A percentile compares a stretch with the other conserved stretches of the same genome.
These are phyloP conservation scores for Nixonia krombeini DNA, from an alignment of 1,140 invertebrate genomes.

Conservation along the genomic window DNA sequence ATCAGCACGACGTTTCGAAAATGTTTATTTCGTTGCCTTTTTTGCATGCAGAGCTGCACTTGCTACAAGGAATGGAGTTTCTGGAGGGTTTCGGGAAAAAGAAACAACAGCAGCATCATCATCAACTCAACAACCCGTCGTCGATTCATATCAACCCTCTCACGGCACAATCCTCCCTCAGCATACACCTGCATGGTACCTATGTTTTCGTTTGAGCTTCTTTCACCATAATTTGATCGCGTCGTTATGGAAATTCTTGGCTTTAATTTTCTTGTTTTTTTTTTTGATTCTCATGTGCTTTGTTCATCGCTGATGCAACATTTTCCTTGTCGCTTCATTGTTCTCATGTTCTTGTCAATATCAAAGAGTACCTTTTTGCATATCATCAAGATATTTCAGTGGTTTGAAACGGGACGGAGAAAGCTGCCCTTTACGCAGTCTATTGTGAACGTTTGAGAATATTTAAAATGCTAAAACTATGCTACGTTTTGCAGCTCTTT, in stretches of 20 bases:
- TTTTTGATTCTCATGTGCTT: slow-evolving; percentile 11
- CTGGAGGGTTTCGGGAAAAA: slow-evolving; percentile 70
- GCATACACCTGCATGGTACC: slow-evolving; percentile 91
- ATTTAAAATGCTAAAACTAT: too few relatives aligned
- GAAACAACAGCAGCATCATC: slow-evolving; percentile 58
- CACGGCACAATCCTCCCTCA: slow-evolving; percentile 85
- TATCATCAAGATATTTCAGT: too few relatives aligned
- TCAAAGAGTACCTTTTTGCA: too few relatives aligned
- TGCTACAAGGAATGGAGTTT: slow-evolving; percentile 71
- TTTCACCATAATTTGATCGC: slow-evolving; percentile 48
- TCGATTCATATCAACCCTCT: slow-evolving; percentile 70
- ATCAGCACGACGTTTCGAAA: slow-evolving; percentile 7
- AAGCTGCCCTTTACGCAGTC: too few relatives aligned
- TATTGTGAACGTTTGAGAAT: too few relatives aligned
- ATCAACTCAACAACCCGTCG: slow-evolving; percentile 55
- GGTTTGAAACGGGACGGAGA: too few relatives aligned
- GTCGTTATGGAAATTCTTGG: too few relatives aligned
- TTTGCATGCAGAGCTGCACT: slow-evolving; percentile 61
- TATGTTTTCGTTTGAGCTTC: slow-evolving; percentile 53
- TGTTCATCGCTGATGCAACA: too few relatives aligned
- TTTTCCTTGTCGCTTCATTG: too few relatives aligned
- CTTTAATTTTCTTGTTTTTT: slow-evolving; percentile 1
- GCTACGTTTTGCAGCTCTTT: slow-evolving; percentile 64
- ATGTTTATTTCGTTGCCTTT: slow-evolving; percentile 47
- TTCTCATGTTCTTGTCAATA: too few relatives aligned